These are phyloP conservation scores for Philaenus spumarius DNA, from an alignment of 1,140 invertebrate species.

Conservation along the genomic window DNA sequence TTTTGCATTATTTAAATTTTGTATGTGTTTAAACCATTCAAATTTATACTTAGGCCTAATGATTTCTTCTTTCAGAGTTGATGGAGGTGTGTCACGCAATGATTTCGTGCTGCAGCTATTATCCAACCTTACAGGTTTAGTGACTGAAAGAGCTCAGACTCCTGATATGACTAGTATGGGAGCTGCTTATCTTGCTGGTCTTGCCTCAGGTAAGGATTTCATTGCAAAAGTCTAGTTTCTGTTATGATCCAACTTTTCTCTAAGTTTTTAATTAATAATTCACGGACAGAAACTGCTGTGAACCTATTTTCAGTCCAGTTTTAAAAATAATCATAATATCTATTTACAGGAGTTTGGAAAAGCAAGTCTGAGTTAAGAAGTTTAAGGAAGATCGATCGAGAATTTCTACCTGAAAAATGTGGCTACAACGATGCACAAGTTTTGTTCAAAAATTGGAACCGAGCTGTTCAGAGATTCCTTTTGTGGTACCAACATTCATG, in stretches of 20 bases:
- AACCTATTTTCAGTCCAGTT: background rate
- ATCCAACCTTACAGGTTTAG: conserved; percentile 66
- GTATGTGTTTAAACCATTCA: too few species aligned
- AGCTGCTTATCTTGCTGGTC: conserved; percentile 72
- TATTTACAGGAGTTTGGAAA: conserved; percentile 59
- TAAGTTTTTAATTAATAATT: background rate
- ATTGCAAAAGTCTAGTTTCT: too few species aligned
- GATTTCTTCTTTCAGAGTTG: conserved; percentile 55
- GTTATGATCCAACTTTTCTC: too few species aligned
- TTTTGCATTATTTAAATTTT: too few species aligned
- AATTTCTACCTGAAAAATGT: conserved; percentile 53
- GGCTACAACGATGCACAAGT: conserved; percentile 40
- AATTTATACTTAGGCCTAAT: too few species aligned
- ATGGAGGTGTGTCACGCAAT: conserved; percentile 90
- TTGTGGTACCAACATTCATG: conserved; percentile 49
- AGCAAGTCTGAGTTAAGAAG: conserved; percentile 54
- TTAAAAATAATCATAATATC: background rate
- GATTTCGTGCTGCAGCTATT: conserved; percentile 85
- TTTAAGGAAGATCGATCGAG: conserved; percentile 49
- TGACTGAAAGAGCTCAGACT: conserved; percentile 59
- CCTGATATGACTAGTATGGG: conserved; percentile 73
- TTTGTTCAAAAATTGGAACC: conserved; percentile 53
- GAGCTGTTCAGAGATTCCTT: conserved; percentile 57
- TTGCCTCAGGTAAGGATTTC: conserved; percentile 61
- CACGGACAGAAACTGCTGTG: background rate